Evolutionary conservation across 2,888 invertebrate species (phyloP), one percentile per base, ranked within the genome.

Genomic region (Drosophila nr. medialis): DNA sequence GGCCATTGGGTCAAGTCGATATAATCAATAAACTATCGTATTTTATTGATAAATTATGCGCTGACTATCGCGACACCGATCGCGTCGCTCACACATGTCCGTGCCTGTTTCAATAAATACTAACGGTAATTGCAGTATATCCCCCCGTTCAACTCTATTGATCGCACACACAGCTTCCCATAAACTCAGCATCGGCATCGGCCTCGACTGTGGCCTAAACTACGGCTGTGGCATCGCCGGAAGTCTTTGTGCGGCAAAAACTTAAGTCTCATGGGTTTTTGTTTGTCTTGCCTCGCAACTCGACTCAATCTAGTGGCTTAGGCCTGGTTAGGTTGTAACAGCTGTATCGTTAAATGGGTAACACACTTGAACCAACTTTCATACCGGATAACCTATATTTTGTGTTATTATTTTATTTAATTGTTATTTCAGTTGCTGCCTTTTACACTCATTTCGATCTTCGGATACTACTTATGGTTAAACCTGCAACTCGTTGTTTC

Each of bases 1-100:
- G 78, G 82, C 77, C 87, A 77, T 68, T 89, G 80, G 85, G 89
- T 89, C 89, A 85, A 83, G 49, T 78, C 83, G 58, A 68, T 67
- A 75, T 38, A 55, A 70, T 89, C 82, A 66, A 73, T 84, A 74
- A 75, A 73, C 68, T 77, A 72, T 78, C 68, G 64, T 66, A 85
- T 82, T 85, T 85, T 85, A 80, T 87, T 80, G 85, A 87, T 87
- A 80, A 85, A 82, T 84, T 85, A 85, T 84, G 85, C 85, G 71
- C 65, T 56, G 89, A 73, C 82, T 79, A 73, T 81, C 81, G 69
- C 66, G 67, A 80, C 80, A 80, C 81, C 81, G 72, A 80, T 80
- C 80, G 85, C 85, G 88, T 87, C 83, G 82, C 77, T 87, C 82
- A 89, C 85, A 84, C 80, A 83, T 89, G 84, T 86, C 66, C 67